Evolutionary conservation across 2,797 vertebrate genomes (phyloP).

Genomic region (Uromys caudimaculatus): DNA sequence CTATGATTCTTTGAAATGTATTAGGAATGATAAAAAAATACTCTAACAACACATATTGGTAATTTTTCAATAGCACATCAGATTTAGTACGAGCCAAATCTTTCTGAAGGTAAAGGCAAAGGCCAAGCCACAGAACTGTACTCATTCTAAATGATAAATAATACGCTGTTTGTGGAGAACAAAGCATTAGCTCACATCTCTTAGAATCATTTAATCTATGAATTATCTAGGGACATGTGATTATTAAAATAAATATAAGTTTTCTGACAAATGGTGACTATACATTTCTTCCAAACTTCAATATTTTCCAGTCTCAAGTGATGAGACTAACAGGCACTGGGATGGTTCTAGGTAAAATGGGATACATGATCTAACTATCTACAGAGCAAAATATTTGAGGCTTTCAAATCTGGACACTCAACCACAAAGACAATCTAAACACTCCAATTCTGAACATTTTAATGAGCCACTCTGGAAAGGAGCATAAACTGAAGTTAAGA

Average conservation of each 20-base stretch:
- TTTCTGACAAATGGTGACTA: not conserved
- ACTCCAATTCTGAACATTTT: constrained; percentile 1
- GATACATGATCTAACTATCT: not conserved
- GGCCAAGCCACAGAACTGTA: not conserved
- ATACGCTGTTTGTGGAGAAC: constrained; percentile 1
- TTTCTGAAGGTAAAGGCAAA: constrained; percentile 43
- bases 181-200: not conserved
- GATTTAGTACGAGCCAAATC: not conserved
- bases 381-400: constrained; percentile 15
- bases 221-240: constrained; percentile 17
- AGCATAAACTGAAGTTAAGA: not conserved
- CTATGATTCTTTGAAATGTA: constrained; percentile 24
- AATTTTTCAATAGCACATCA: constrained; percentile 6
- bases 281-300: constrained; percentile 11
- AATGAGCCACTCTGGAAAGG: not conserved
- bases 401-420: constrained; percentile 19
- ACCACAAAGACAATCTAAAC: constrained; percentile 22
- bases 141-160: not conserved
- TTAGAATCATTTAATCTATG: constrained; percentile 32
- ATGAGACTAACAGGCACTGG: not conserved
- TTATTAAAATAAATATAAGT: constrained; percentile 14
- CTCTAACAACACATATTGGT: not conserved
- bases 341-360: not conserved
- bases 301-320: not conserved
- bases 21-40: not conserved